Base-by-base conservation (phyloP, 2,888 invertebrate species). In the Octodonta nipae region DNA sequence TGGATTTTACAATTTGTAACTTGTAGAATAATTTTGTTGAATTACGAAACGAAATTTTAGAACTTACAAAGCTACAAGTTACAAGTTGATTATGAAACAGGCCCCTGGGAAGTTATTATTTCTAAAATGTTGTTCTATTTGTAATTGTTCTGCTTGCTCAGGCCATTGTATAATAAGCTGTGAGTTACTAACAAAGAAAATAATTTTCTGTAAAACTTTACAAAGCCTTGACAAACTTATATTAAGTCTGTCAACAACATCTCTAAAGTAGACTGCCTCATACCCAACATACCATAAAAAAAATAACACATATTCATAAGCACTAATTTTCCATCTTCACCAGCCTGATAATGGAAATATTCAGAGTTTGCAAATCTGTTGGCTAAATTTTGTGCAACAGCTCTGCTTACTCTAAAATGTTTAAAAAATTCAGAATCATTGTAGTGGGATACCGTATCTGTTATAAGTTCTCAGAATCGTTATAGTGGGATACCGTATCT, bases 331-430 rank as follows among this genome's bases (percentile, higher is more conserved):
- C 20, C 20, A 20, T 20, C n/a, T 20, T n/a, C 20, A 6, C 20
- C 20, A 20, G 20, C 20, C n/a, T 20, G 20, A n/a, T 20, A 20
- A 20, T 20, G 20, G 20, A 20, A 20, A 20, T 20, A 20, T 20
- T 20, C 20, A 7, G 20, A 20, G n/a, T 20, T 20, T 7, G 7
- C n/a, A n/a, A 20, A 20, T n/a, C 20, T 6, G 6, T 20, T n/a
- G 6, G 20, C 6, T 20, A 20, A 20, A 7, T 7, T n/a, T n/a
- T 20, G 7, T 20, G n/a, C 20, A n/a, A n/a, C 6, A n/a, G 20
- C n/a, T 20, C 20, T 20, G 20, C 20, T 20, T 20, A 20, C 6
- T 7, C 20, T 20, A n/a, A 20, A 20, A 20, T 20, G 20, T 20
- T 20, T n/a, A 20, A 20, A 6, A n/a, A 20, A 20, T 7, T 20